Percentiles rank a stretch among this genome's conserved stretches.
phyloP scores from a whole-genome alignment of 35 echinoderm and acorn worm genomes.

The Anneissia japonica region DNA sequence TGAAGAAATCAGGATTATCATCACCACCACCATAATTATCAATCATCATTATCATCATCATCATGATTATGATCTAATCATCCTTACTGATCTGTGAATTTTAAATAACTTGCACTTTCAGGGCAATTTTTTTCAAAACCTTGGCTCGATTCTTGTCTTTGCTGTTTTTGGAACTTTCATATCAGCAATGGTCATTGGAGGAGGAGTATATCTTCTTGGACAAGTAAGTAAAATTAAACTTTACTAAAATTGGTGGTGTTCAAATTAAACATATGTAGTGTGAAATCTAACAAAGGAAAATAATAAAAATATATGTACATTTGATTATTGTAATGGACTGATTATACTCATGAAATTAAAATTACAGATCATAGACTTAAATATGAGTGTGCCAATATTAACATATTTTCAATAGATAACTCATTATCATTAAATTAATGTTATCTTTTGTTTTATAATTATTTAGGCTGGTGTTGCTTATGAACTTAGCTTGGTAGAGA shows the following conservation, averaged over 20 bases:
- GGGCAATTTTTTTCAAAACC: slow-evolving; percentile 98
- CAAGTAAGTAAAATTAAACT: slow-evolving; percentile 35
- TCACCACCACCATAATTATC: too few relatives aligned
- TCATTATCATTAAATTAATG: too few relatives aligned
- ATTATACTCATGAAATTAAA: too few relatives aligned
- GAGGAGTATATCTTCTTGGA: slow-evolving; percentile 83
- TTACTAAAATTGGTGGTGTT: background rate
- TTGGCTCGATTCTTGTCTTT: slow-evolving; percentile 97
- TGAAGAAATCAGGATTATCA: too few relatives aligned
- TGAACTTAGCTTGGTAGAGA: slow-evolving; percentile 79
- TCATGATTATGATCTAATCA: too few relatives aligned
- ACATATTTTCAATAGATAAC: too few relatives aligned
- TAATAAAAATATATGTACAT: too few relatives aligned
- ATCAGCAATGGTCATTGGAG: slow-evolving; percentile 78
- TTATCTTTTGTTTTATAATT: background rate
- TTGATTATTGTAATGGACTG: too few relatives aligned
- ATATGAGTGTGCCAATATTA: too few relatives aligned
- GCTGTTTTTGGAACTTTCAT: slow-evolving; percentile 88
- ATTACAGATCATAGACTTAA: too few relatives aligned
- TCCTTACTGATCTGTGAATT: too few relatives aligned
- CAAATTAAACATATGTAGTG: background rate
- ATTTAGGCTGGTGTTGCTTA: slow-evolving; percentile 78
- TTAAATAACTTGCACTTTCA: slow-evolving; percentile 12
- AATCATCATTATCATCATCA: too few relatives aligned
- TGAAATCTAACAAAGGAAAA: background rate